Percentiles rank a stretch among this genome's conserved stretches.
Conservation (phyloP, 2,888 invertebrate genomes). For the Eristalinus aeneus region DNA sequence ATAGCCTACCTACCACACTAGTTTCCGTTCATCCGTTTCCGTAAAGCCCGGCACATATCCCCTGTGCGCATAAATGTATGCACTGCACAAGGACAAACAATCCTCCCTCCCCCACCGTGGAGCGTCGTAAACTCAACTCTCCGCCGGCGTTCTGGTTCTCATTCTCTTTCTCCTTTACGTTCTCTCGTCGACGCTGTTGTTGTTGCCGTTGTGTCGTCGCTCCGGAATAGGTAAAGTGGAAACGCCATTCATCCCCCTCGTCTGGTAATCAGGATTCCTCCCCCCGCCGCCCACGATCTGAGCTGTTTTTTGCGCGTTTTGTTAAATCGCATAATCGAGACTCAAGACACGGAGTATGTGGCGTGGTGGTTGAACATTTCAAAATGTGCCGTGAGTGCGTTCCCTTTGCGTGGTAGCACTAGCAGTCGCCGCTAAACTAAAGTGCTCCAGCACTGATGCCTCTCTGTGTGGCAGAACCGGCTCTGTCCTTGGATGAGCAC, state of each 20-base stretch:
- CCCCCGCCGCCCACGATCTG: conserved; percentile 10
- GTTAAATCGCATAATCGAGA: conserved; percentile 57
- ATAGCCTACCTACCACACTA: conserved; percentile 69
- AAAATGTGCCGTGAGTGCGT: conserved; percentile 54
- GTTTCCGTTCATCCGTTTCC: conserved; percentile 68
- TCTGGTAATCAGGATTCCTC: conserved; percentile 60
- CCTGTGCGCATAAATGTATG: conserved; percentile 47
- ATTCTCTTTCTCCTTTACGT: background rate
- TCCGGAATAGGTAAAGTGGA: conserved; percentile 50
- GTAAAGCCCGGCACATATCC: conserved; percentile 34
- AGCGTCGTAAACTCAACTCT: background rate
- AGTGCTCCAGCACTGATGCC: conserved; percentile 31
- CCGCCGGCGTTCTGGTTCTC: background rate
- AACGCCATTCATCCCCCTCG: conserved; percentile 33
- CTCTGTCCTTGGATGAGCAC: conserved; percentile 60
- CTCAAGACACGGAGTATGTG: conserved; percentile 55
- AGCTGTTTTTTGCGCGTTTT: background rate
- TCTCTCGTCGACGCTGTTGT: background rate
- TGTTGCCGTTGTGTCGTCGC: background rate
- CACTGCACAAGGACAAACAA: conserved; percentile 66
- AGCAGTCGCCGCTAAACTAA: conserved; percentile 41
- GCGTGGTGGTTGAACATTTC: conserved; percentile 58
- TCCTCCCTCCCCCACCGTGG: conserved; percentile 14
- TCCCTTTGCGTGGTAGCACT: conserved; percentile 34
- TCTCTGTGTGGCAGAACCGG: conserved; percentile 23